Conservation (phyloP, 2,797 vertebrate genomes). For the Parambassis ranga region DNA sequence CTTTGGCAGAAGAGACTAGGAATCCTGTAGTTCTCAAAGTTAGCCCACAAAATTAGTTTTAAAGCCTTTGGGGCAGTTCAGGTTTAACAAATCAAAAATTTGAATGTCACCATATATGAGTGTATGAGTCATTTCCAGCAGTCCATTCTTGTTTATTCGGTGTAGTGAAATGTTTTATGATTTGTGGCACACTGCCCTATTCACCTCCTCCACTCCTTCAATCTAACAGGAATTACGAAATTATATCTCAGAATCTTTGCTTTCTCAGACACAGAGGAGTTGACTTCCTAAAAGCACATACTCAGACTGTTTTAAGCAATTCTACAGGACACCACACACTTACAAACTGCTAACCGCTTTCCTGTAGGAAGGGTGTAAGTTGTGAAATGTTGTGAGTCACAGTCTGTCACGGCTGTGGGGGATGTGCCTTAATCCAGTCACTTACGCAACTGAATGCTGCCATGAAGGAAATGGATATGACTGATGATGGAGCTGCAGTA, state of each 20-base stretch:
- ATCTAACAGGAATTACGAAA: conserved; percentile 9
- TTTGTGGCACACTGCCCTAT: neutral
- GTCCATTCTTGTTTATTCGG: neutral
- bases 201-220: neutral
- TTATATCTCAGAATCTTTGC: conserved; percentile 13
- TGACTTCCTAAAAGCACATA: neutral
- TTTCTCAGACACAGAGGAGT: neutral
- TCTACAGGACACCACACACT: neutral
- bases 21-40: neutral
- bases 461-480: conserved; percentile 20
- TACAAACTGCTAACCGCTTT: neutral
- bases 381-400: conserved; percentile 57
- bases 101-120: neutral
- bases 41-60: neutral
- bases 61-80: neutral
- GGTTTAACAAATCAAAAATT: conserved; percentile 11
- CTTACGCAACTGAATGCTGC: conserved; percentile 20
- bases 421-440: conserved; percentile 18
- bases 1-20: too few relatives aligned
- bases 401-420: neutral
- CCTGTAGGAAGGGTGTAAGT: neutral
- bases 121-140: conserved; percentile 2
- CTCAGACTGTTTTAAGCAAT: neutral
- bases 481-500: conserved; percentile 12
- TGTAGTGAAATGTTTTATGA: conserved; percentile 1